Evolutionary conservation across 1,140 invertebrate species (phyloP).

Genomic region (Bombus waltoni): DNA sequence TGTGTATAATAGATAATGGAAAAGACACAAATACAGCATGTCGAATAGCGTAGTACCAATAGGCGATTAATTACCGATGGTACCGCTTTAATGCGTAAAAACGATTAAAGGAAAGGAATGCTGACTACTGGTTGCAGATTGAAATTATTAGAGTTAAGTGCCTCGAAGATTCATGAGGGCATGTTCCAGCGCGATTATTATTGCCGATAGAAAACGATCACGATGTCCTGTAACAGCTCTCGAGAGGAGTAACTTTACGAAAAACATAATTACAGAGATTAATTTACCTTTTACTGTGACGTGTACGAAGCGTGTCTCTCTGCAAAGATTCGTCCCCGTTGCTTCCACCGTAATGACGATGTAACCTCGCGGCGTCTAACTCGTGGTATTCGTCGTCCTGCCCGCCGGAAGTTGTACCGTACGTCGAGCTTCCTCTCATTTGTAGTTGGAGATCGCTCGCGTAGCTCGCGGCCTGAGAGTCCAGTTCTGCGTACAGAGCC

Average conservation of each 20-base stretch:
- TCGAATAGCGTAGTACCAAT: background rate
- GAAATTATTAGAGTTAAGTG: constrained; percentile 16
- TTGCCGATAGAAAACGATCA: background rate
- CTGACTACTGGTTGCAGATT: background rate
- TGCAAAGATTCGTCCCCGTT: constrained; percentile 74
- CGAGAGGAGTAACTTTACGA: background rate
- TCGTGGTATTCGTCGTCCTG: constrained; percentile 82
- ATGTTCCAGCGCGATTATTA: background rate
- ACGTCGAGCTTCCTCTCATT: constrained; percentile 79
- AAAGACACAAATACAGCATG: background rate
- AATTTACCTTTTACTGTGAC: constrained; percentile 80
- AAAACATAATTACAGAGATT: constrained; percentile 31
- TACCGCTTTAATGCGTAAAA: background rate
- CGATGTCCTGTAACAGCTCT: background rate
- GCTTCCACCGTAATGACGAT: constrained; percentile 79
- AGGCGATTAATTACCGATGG: background rate
- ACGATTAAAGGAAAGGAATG: background rate
- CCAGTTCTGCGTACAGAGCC: constrained; percentile 87
- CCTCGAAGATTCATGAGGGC: background rate
- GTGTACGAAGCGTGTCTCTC: constrained; percentile 76
- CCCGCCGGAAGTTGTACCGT: constrained; percentile 77
- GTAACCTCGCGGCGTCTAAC: constrained; percentile 79
- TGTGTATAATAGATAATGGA: background rate
- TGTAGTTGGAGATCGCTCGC: constrained; percentile 81
- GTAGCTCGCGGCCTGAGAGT: constrained; percentile 82